Conservation (phyloP, 2,113 vertebrate genomes). For the Anser cygnoides region DNA sequence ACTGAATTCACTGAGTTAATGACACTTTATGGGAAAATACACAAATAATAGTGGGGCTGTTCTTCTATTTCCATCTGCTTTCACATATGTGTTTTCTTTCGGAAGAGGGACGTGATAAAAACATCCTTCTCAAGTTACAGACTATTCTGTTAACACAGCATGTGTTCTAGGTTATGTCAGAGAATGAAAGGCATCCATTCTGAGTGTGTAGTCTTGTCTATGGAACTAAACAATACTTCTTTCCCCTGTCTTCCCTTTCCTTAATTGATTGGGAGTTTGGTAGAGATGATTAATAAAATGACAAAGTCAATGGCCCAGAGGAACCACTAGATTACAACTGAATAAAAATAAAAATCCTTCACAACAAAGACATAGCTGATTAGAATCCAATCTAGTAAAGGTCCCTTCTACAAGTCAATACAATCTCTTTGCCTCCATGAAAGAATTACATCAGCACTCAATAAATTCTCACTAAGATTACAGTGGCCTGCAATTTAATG, state of each 20-base stretch:
- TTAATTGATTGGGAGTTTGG: constrained; percentile 46
- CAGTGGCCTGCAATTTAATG: constrained; percentile 78
- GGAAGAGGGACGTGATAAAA: not conserved
- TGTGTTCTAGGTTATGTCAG: not conserved
- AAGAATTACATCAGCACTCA: constrained; percentile 82
- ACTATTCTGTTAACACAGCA: constrained; percentile 10
- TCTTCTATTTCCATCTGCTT: not conserved
- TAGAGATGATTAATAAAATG: constrained; percentile 77
- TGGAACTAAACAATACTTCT: not conserved
- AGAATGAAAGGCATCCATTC: not conserved
- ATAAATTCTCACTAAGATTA: constrained; percentile 82
- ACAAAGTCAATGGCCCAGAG: constrained; percentile 73
- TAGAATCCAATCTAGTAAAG: constrained; percentile 84
- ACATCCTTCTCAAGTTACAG: not conserved
- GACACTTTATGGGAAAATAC: not conserved
- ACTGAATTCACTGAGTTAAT: not conserved
- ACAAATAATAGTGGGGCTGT: not conserved
- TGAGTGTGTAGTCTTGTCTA: not conserved
- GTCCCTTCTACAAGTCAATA: constrained; percentile 76
- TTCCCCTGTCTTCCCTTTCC: not conserved
- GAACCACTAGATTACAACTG: constrained; percentile 76
- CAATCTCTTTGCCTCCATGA: constrained; percentile 78
- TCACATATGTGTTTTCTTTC: not conserved
- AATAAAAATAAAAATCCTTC: constrained; percentile 63
- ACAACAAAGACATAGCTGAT: constrained; percentile 79